A percentile compares a stretch with the other conserved stretches of the same genome.
Conservation (phyloP, 1,140 invertebrate genomes). For the Eumaeus atala region DNA sequence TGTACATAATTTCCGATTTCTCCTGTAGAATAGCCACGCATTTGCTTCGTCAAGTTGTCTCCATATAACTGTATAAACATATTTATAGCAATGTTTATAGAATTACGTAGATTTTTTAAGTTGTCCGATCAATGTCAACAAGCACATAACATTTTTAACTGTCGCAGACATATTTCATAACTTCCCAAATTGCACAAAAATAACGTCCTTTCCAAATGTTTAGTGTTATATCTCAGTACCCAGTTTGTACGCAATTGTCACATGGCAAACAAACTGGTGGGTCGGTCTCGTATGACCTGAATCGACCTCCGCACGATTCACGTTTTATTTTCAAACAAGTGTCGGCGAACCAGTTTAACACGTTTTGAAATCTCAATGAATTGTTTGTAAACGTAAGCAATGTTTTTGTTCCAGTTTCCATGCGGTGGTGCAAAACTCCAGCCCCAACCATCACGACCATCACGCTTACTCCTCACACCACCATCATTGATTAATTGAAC, state of each 20-base stretch:
- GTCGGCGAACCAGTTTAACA: constrained; percentile 41
- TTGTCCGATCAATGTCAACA: constrained; percentile 15
- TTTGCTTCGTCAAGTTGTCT: no score
- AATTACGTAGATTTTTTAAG: background rate
- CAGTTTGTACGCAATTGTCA: constrained; percentile 15
- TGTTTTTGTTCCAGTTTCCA: constrained; percentile 52
- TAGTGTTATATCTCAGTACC: background rate
- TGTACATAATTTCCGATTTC: no score
- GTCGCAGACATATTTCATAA: constrained; percentile 24
- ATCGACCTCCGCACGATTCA: constrained; percentile 35
- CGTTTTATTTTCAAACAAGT: constrained; percentile 35
- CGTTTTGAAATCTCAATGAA: constrained; percentile 31
- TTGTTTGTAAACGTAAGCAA: constrained; percentile 23
- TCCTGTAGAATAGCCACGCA: no score
- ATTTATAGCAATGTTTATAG: no score
- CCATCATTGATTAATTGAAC: constrained; percentile 30
- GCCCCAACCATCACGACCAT: constrained; percentile 34
- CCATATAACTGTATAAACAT: no score
- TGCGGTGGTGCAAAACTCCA: constrained; percentile 76
- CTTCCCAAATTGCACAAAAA: constrained; percentile 38
- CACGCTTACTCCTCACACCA: constrained; percentile 31
- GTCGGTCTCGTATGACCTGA: constrained; percentile 32
- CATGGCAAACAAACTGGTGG: constrained; percentile 52
- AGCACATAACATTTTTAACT: constrained; percentile 23
- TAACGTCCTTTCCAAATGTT: background rate